These are phyloP conservation scores for Tragelaphus eurycerus DNA, from an alignment of 2,797 vertebrate genomes.

Conservation along the genomic window DNA sequence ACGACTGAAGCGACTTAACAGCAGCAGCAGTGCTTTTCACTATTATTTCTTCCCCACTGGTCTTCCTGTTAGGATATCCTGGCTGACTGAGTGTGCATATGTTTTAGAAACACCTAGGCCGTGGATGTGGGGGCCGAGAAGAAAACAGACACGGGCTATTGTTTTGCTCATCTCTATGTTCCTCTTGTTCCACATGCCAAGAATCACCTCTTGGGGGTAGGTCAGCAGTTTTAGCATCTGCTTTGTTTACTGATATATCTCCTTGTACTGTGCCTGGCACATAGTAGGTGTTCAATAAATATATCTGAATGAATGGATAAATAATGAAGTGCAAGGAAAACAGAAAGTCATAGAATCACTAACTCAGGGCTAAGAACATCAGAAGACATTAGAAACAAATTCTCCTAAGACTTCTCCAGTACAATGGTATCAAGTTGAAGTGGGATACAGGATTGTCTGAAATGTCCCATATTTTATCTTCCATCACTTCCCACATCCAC, in stretches of 20 bases:
- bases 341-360: background rate
- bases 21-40: rapidly evolving
- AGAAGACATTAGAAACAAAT: background rate
- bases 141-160: background rate
- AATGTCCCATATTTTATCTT: background rate
- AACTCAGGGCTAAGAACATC: background rate
- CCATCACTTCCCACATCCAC: background rate
- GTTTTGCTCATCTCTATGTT: conserved; percentile 1
- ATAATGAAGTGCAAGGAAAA: background rate
- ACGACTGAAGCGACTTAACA: too few species aligned
- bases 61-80: background rate
- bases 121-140: background rate
- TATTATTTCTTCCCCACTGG: background rate
- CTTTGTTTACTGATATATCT: background rate
- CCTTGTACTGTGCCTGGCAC: background rate
- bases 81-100: conserved; percentile 8
- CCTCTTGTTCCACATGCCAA: background rate
- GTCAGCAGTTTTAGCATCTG: background rate
- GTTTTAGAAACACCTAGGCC: background rate
- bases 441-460: background rate
- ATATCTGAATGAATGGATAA: background rate
- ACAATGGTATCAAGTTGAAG: background rate
- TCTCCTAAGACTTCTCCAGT: background rate
- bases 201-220: background rate
- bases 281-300: background rate